Conservation (phyloP, 2,113 vertebrate genomes). For the Chaenocephalus aceratus region DNA sequence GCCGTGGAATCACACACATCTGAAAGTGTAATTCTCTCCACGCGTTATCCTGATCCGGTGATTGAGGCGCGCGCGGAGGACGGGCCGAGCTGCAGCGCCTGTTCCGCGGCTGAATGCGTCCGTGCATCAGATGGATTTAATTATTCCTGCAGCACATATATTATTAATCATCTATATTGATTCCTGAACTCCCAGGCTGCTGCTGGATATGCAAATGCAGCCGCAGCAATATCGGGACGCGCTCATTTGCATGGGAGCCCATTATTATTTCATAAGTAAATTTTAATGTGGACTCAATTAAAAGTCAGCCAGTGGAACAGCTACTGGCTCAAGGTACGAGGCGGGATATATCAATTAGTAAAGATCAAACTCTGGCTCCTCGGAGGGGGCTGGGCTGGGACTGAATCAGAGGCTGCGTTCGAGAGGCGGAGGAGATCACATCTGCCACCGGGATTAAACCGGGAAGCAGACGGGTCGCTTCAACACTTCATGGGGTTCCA, state of each 20-base stretch:
- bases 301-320: conserved; percentile 85
- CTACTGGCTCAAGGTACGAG: conserved; percentile 83
- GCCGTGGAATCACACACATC: conserved; percentile 80
- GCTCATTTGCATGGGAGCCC: conserved; percentile 85
- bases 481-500: conserved; percentile 46
- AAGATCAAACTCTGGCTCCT: conserved; percentile 79
- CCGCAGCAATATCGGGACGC: conserved; percentile 80
- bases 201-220: conserved; percentile 84
- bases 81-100: conserved; percentile 79
- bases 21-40: conserved; percentile 84
- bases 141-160: conserved; percentile 86
- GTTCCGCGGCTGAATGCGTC: conserved; percentile 82
- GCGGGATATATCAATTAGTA: conserved; percentile 85
- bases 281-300: conserved; percentile 89
- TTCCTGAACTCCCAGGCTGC: conserved; percentile 86
- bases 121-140: conserved; percentile 85
- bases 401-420: conserved; percentile 65
- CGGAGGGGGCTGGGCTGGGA: conserved; percentile 70
- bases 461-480: conserved; percentile 46
- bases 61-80: conserved; percentile 83
- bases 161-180: conserved; percentile 90
- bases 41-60: conserved; percentile 81
- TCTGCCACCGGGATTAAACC: conserved; percentile 70
- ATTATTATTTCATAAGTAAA: conserved; percentile 90
- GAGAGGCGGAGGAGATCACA: conserved; percentile 66